These are phyloP conservation scores for Echinops telfairi DNA, from an alignment of 2,113 vertebrate genomes.

Conservation along the genomic window DNA sequence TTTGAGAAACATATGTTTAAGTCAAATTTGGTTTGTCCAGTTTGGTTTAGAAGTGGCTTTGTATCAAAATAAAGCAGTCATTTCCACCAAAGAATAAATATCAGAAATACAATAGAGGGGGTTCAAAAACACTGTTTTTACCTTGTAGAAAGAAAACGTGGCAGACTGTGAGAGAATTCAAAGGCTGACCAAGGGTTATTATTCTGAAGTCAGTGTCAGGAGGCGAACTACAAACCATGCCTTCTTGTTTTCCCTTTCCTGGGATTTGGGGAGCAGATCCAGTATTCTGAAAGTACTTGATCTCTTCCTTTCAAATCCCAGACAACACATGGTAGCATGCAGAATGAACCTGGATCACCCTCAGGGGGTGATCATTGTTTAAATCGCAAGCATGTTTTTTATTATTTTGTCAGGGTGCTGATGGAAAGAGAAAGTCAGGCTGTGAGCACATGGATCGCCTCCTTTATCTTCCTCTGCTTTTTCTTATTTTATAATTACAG, in stretches of 20 bases:
- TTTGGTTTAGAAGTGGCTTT: slow-evolving; percentile 6
- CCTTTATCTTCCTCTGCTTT: not conserved
- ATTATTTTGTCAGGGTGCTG: not conserved
- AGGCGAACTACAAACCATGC: fast-evolving
- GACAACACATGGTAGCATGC: no score
- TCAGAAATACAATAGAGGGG: not conserved
- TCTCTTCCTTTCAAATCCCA: not conserved
- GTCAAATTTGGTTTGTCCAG: slow-evolving; percentile 59
- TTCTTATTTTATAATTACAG: not conserved
- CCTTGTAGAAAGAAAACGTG: not conserved
- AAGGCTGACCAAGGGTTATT: not conserved
- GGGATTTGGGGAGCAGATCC: not conserved
- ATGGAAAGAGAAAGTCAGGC: no score
- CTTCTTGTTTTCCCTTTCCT: not conserved
- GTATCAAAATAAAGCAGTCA: not conserved
- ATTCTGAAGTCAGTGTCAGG: not conserved
- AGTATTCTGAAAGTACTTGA: fast-evolving
- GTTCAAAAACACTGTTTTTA: not conserved
- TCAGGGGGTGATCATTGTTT: not conserved
- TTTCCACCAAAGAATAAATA: not conserved
- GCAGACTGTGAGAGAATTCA: not conserved
- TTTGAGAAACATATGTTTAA: slow-evolving; percentile 55
- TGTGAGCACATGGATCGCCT: not conserved
- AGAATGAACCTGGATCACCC: fast-evolving
- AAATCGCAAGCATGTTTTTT: not conserved